Evolutionary conservation across 2,113 vertebrate genomes (phyloP).

Genomic region (Morone saxatilis): DNA sequence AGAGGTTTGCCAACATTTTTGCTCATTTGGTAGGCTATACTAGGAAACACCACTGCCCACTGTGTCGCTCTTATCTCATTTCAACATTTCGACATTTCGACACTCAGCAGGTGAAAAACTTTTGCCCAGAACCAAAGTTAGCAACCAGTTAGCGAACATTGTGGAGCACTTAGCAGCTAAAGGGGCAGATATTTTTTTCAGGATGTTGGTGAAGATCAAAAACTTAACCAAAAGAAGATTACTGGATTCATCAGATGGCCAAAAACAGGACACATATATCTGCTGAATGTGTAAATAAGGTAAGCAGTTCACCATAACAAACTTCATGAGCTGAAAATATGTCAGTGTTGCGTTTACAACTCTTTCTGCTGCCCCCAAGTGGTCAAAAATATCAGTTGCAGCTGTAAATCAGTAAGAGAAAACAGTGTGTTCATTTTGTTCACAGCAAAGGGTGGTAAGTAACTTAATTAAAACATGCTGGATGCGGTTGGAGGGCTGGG

Average conservation of each 20-base stretch:
- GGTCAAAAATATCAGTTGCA: slow-evolving; percentile 40
- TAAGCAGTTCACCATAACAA: neutral
- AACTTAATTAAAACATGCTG: slow-evolving; percentile 44
- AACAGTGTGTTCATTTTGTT: slow-evolving; percentile 54
- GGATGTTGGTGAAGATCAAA: slow-evolving; percentile 10
- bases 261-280: neutral
- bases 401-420: slow-evolving; percentile 44
- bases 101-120: no score
- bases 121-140: neutral
- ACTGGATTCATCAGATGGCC: neutral
- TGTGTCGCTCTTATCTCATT: neutral
- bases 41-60: neutral
- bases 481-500: neutral
- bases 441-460: slow-evolving; percentile 44
- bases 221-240: neutral
- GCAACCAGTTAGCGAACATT: neutral
- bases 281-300: neutral
- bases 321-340: neutral
- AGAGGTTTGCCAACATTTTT: neutral
- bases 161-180: neutral
- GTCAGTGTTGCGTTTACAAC: neutral
- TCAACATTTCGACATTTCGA: neutral
- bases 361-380: slow-evolving; percentile 11
- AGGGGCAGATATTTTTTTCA: neutral
- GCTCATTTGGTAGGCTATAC: neutral